Base-by-base conservation (phyloP, 1,140 invertebrate species). In the Drosophila littoralis region DNA sequence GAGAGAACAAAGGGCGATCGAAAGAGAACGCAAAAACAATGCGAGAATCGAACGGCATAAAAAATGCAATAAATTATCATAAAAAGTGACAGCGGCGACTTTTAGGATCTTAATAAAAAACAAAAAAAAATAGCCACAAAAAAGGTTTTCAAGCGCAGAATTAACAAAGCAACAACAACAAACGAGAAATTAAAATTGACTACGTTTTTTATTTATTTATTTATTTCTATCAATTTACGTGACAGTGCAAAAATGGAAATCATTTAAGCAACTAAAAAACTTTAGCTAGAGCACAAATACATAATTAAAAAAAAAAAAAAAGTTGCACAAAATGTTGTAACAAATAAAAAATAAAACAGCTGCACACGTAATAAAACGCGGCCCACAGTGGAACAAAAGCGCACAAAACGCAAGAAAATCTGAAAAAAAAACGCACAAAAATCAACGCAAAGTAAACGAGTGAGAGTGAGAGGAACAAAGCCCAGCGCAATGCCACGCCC, bases 21-120 rank as follows among this genome's bases (percentile, higher is more conserved):
- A 52, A 52, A 69, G 54, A 74, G 54, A 73, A 76, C 52, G 48
- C 48, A 33, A 35, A 73, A 76, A 68, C 73, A 70, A 65, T 55
- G 66, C 42, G 40, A 78, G 63, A 73, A 60, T 58, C 13, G 55
- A 82, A 33, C 9, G 8, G 76, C 59, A 58, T 78, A 52, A 69
- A 80, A 89, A 79, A 77, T 83, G 63, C 80, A 89, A 89, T 88
- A 88, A 88, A 89, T 88, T 89, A 86, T 83, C 63, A 64, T 77
- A 80, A 73, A 73, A 54, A 55, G 64, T 51, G 55, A 68, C 64
- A 60, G 64, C 57, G 15, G 10, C 50, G 50, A 4, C 33, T 50
- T 59, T 32, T 33, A 10, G 12, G 2, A 7, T 32, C n/a, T 1
- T 12, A 7, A 1, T 2, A 5, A 48, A 10, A 3, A 48, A 17